Percentiles rank a stretch among this genome's conserved stretches.
Evolutionary conservation across 1,140 invertebrate species (phyloP).

Genomic region (Riptortus pedestris): DNA sequence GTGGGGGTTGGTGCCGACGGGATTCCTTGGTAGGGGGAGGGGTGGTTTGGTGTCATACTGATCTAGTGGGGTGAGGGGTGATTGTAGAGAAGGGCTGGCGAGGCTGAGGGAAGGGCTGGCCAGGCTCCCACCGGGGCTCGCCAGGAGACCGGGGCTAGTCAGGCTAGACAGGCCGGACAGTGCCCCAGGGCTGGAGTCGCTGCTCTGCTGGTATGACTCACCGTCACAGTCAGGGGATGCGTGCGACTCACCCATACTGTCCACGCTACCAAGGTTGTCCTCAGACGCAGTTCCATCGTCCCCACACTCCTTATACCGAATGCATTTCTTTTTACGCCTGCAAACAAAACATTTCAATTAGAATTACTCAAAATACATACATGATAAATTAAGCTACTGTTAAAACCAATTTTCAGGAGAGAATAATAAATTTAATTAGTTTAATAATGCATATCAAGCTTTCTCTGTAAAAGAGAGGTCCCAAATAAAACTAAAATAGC

Average conservation of each 20-base stretch:
- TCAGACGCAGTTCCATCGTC: conserved; percentile 63
- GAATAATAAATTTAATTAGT: too few relatives aligned
- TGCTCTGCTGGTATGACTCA: conserved; percentile 46
- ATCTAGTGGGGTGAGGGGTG: conserved; percentile 41
- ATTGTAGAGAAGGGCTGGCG: conserved; percentile 43
- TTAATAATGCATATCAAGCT: too few relatives aligned
- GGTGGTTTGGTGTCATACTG: conserved; percentile 37
- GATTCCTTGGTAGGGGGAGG: conserved; percentile 48
- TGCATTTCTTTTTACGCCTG: conserved; percentile 98
- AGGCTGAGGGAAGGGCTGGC: conserved; percentile 54
- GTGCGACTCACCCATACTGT: conserved; percentile 59
- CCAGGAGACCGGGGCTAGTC: conserved; percentile 58
- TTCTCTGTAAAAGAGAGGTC: too few relatives aligned
- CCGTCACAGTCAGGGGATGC: conserved; percentile 56
- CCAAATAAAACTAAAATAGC: too few relatives aligned
- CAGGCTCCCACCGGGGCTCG: conserved; percentile 51
- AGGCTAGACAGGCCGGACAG: conserved; percentile 65
- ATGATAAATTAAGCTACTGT: background rate
- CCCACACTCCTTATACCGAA: conserved; percentile 76
- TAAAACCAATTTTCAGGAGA: background rate
- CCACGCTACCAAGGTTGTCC: conserved; percentile 60
- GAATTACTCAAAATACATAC: too few relatives aligned
- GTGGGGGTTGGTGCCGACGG: conserved; percentile 78
- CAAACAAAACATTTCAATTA: conserved; percentile 36
- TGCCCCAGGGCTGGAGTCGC: conserved; percentile 64